Base-by-base conservation (phyloP, 2,888 invertebrate genomes). In the Morpho achilles region DNA sequence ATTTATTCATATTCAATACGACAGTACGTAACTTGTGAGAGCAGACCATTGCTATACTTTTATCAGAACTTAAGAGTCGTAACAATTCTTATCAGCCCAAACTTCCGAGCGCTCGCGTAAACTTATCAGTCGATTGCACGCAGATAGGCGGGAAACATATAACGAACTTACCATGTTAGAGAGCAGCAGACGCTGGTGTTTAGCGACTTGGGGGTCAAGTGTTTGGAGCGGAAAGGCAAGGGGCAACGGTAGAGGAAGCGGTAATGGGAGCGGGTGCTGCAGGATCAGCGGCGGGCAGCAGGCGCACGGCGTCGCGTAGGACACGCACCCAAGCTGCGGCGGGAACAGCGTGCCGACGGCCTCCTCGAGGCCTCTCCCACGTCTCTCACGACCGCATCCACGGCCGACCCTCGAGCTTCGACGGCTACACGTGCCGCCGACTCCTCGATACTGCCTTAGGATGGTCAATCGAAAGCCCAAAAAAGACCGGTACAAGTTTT, bases 261-360 rank as follows among this genome's bases (percentile, higher is more conserved):
- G 82, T 76, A 87, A 72, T 68, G 82, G 82, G 71, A 86, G 83
- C 59, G 84, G 86, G 68, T 80, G 87, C 84, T 85, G 90, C 84
- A 88, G 83, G 82, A 79, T 74, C 77, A 87, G 80, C 76, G 84
- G 85, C 76, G 84, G 85, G 80, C 88, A 89, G 82, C 89, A 90
- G 78, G 84, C 82, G 84, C 89, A 89, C 82, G 84, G 86, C 84
- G 85, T 84, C 82, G 86, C 90, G 87, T 90, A 88, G 82, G 89
- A 84, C 84, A 88, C 91, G 84, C 90, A 89, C 85, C 87, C 88
- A 71, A 88, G 86, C 90, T 88, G 90, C 90, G 89, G 89, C 84
- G 89, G 86, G 87, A 90, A 90, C 90, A 90, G 89, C 88, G 89
- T 89, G 90, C 78, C 87, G 89, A 88, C 89, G 89, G 88, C 89